Percentiles rank a stretch among this genome's conserved stretches.
Evolutionary conservation across 2,113 vertebrate species (phyloP).

Genomic region (Spea multiplicata): DNA sequence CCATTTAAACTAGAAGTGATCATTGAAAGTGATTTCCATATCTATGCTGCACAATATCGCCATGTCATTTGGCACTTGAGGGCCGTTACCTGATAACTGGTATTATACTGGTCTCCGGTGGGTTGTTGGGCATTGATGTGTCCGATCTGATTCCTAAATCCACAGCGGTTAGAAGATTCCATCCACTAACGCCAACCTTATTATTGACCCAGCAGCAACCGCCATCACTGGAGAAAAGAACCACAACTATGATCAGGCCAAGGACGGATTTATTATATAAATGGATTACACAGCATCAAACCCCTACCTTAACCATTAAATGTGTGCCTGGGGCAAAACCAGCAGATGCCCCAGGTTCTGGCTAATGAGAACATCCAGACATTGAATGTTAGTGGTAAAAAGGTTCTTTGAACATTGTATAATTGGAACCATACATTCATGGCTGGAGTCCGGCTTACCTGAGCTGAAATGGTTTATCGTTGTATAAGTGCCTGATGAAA

Average conservation of each 20-base stretch:
- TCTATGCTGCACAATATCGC: conserved; percentile 60
- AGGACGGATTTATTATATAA: too few species aligned
- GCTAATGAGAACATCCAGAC: too few species aligned
- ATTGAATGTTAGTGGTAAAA: too few species aligned
- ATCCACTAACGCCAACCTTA: conserved; percentile 19
- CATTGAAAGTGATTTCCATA: conserved; percentile 50
- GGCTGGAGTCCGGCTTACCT: conserved; percentile 43
- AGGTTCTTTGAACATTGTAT: too few species aligned
- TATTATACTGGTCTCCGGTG: conserved; percentile 56
- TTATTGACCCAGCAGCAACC: conserved; percentile 3
- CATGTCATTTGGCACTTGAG: conserved; percentile 26
- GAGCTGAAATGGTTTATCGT: conserved; percentile 56
- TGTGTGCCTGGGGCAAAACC: too few species aligned
- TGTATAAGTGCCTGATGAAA: conserved; percentile 37
- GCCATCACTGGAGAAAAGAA: not conserved
- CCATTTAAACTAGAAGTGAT: too few species aligned
- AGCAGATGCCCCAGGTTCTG: too few species aligned
- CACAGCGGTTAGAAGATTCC: conserved; percentile 54
- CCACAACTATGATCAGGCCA: too few species aligned
- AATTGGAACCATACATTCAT: too few species aligned
- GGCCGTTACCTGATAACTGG: conserved; percentile 60
- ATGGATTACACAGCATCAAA: too few species aligned
- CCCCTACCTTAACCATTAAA: too few species aligned
- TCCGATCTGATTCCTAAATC: conserved; percentile 67
- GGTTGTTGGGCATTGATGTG: conserved; percentile 58